phyloP scores from a whole-genome alignment of 2,113 vertebrate genomes.

The Gymnobelideus leadbeateri region DNA sequence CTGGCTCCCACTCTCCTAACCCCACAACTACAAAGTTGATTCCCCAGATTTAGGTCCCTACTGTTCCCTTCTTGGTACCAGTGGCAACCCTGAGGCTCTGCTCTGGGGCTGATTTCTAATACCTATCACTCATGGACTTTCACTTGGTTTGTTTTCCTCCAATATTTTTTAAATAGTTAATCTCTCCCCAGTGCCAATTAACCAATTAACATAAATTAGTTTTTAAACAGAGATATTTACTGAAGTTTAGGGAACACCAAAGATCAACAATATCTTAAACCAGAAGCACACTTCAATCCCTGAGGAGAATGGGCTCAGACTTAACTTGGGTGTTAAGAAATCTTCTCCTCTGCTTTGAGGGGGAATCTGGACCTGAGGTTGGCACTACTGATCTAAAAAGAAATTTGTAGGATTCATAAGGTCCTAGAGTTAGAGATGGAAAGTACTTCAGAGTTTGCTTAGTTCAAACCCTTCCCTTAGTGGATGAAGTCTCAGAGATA shows the following conservation, averaged over 20 bases:
- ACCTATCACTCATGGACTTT: background rate
- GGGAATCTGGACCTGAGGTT: background rate
- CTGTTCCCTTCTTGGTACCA: background rate
- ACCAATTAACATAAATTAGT: background rate
- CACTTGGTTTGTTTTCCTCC: background rate
- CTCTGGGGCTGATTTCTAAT: background rate
- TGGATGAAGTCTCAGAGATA: background rate
- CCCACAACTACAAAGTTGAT: background rate
- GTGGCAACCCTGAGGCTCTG: background rate
- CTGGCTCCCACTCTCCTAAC: background rate
- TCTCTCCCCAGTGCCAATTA: background rate
- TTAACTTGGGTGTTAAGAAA: background rate
- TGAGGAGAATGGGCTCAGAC: background rate
- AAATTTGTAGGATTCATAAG: background rate
- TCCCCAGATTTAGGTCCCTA: background rate
- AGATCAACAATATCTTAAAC: background rate
- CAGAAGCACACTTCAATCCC: background rate
- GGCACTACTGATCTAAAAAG: too few species aligned
- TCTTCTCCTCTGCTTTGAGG: background rate
- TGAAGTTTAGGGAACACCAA: background rate
- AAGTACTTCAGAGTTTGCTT: background rate
- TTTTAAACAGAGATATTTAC: background rate
- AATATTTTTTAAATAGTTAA: background rate
- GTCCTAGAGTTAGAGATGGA: background rate
- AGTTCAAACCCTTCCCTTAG: background rate